Conservation (phyloP, 1,140 invertebrate genomes). For the Diuraphis noxia region DNA sequence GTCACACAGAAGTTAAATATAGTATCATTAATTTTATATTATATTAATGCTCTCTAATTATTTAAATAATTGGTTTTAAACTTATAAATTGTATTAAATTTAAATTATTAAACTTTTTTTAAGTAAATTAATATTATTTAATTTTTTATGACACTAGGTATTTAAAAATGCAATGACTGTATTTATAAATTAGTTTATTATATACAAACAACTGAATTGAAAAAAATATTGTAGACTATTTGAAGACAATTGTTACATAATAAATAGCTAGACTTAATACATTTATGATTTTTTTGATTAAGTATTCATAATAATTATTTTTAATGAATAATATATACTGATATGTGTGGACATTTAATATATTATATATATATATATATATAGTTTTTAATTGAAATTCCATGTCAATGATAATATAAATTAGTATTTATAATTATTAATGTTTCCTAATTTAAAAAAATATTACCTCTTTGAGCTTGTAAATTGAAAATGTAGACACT, state of each 20-base stretch:
- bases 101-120: neutral
- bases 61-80: neutral
- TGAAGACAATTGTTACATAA: neutral
- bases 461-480: neutral
- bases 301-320: neutral
- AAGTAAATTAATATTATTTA: neutral
- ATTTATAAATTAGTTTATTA: neutral
- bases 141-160: neutral
- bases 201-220: neutral
- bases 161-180: neutral
- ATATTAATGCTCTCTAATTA: neutral
- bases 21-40: neutral
- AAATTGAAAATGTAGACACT: neutral
- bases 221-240: neutral
- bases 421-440: neutral
- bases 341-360: neutral
- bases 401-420: neutral
- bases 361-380: neutral
- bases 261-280: neutral
- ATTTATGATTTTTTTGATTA: neutral
- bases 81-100: neutral
- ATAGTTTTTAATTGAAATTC: neutral
- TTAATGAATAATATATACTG: neutral
- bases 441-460: neutral
- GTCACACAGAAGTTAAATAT: constrained; percentile 22